Percentiles rank a stretch among this genome's conserved stretches.
phyloP scores from a whole-genome alignment of 2,888 invertebrate genomes.

The Leptinotarsa juncta region DNA sequence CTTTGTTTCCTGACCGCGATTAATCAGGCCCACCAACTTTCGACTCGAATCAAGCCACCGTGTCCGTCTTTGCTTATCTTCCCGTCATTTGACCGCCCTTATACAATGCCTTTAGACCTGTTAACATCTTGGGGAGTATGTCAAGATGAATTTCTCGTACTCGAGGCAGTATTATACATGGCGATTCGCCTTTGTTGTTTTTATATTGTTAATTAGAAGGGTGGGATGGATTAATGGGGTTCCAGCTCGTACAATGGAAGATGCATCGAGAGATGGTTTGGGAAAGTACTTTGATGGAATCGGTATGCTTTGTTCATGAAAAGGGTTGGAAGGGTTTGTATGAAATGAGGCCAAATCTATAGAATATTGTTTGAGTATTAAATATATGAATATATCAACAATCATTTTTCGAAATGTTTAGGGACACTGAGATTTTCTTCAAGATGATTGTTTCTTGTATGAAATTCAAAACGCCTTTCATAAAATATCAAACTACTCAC shows the following conservation, averaged over 20 bases:
- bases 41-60: constrained; percentile 54
- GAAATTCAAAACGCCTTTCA: no score
- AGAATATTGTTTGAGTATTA: not conserved
- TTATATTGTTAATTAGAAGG: constrained; percentile 39
- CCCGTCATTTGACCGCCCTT: constrained; percentile 58
- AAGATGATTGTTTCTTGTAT: no score
- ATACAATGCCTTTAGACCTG: constrained; percentile 55
- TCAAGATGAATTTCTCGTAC: constrained; percentile 41
- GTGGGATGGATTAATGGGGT: constrained; percentile 44
- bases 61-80: constrained; percentile 52
- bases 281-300: constrained; percentile 18
- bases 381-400: no score
- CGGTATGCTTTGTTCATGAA: not conserved
- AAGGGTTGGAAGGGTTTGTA: not conserved
- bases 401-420: no score
- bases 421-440: no score
- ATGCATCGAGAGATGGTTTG: constrained; percentile 24
- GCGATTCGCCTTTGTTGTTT: constrained; percentile 42
- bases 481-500: no score
- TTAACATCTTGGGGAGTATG: constrained; percentile 46
- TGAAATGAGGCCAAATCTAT: not conserved
- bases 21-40: constrained; percentile 57
- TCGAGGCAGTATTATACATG: constrained; percentile 28
- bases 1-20: constrained; percentile 54
- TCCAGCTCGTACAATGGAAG: constrained; percentile 38